Base-by-base conservation (phyloP, 2,797 vertebrate genomes). In the Hydrocynus forskahlii region DNA sequence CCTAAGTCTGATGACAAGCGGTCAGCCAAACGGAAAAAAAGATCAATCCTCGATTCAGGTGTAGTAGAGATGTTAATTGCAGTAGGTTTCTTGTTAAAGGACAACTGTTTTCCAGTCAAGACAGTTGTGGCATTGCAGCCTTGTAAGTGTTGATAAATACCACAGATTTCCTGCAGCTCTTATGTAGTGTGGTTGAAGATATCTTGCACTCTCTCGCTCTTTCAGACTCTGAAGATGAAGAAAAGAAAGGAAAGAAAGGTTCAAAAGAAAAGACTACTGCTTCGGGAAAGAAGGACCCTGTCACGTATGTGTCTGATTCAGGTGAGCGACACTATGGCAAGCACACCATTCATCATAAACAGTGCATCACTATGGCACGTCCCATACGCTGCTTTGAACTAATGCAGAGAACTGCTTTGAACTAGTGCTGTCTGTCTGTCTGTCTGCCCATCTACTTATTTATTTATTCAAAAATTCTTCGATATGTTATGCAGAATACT, bases 261-360 rank as follows among this genome's bases (percentile, higher is more conserved):
- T 73, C 94, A 35, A 94, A 95, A 89, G 92, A 93, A 82, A 95
- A 93, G 87, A 84, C 64, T 62, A 74, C 87, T 14, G 89, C 91
- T 59, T 88, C 88, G 83, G 78, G 84, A 12, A 97, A 93, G 86
- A 95, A 91, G 83, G 94, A 96, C 84, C 95, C 96, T 45, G 95
- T 98, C 87, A 94, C 93, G 45, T 97, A 95, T 57, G 90, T 98
- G 90, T 99, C 97, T 87, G 97, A 99, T 90, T 96, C 97, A 93
- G 98, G 98, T 99, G 92, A 25, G 68, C 16, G 21, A 25, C 9
- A 9, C 13, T 21, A 7, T 19, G 8, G 9, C 19, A 1, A 6
- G 13, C 38, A 35, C 62, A 63, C 13, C 63, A 2, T n/a, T 4
- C 7, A n/a, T 66, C 8, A 40, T 7, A 66, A 19, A 66, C 5